Base-by-base conservation (phyloP, 2,888 invertebrate species). In the Aphrophora alni region DNA sequence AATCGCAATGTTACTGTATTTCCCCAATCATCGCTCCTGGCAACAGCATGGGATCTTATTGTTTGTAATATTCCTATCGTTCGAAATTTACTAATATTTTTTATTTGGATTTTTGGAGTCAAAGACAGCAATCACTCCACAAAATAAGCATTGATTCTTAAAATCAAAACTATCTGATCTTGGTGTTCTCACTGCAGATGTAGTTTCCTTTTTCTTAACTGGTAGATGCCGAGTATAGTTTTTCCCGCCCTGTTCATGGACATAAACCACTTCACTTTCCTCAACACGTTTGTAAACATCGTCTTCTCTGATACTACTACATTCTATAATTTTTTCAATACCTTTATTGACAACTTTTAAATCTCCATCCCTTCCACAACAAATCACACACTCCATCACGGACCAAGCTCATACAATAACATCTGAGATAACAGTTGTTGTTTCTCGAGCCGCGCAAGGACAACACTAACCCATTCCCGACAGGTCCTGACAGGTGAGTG, bases 131-230 rank as follows among this genome's bases (percentile, higher is more conserved):
- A 68, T 68, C 68, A 24, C 68, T 68, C 68, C 68, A 68, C 68
- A 68, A 68, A 68, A 68, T 68, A 68, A 68, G 68, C 68, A 68
- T 68, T 68, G 68, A 68, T 68, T 68, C 68, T 68, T 68, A 68
- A 68, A 68, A 68, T 68, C 68, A 68, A 68, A 68, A 7, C 12
- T 68, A 10, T 68, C 68, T 68, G 68, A 68, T 25, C 68, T 68
- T 68, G 68, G 68, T 68, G 25, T 68, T 68, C 68, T 68, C 68
- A 68, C 10, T 68, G 5, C 68, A 68, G 68, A 68, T 68, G 68
- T 24, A 68, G 68, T 68, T 68, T 68, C 68, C 21, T 68, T 25
- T 68, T 68, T 68, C 68, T 68, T 68, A 24, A 25, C 68, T 68
- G 68, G 68, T 68, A 68, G 68, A 68, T 25, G 68, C 68, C 68